These are phyloP conservation scores for Thalpophila matura DNA, from an alignment of 2,888 invertebrate genomes.

Conservation along the genomic window DNA sequence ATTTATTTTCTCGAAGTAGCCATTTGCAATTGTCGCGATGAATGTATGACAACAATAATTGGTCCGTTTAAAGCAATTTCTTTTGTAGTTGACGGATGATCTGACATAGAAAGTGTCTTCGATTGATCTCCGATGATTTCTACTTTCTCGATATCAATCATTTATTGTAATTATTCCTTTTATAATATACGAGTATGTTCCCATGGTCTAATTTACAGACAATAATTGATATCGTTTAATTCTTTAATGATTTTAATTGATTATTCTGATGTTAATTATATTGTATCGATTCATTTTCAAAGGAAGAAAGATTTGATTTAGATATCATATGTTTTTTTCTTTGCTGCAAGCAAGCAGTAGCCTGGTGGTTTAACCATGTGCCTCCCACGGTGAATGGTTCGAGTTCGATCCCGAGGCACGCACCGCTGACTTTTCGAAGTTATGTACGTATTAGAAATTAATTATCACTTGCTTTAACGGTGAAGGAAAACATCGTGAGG, in stretches of 20 bases:
- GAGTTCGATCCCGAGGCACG: no score
- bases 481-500: no score
- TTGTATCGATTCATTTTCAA: slow-evolving; percentile 34
- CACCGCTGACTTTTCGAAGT: no score
- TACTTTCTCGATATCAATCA: slow-evolving; percentile 77
- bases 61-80: slow-evolving; percentile 63
- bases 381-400: no score
- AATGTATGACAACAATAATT: slow-evolving; percentile 70
- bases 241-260: slow-evolving; percentile 49
- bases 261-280: no score
- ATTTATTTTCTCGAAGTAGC: slow-evolving; percentile 73
- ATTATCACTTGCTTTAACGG: no score
- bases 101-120: slow-evolving; percentile 72
- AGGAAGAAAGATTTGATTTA: slow-evolving; percentile 2
- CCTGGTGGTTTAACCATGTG: no score
- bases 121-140: slow-evolving; percentile 70
- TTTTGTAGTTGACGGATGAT: slow-evolving; percentile 63
- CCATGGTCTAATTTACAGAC: slow-evolving; percentile 55
- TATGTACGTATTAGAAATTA: no score
- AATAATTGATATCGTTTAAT: slow-evolving; percentile 53
- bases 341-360: background rate
- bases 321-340: background rate
- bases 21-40: slow-evolving; percentile 65
- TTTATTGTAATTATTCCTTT: slow-evolving; percentile 65
- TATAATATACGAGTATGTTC: slow-evolving; percentile 52